These are phyloP conservation scores for Matsumyia berberina DNA, from an alignment of 2,888 invertebrate species.

Conservation along the genomic window DNA sequence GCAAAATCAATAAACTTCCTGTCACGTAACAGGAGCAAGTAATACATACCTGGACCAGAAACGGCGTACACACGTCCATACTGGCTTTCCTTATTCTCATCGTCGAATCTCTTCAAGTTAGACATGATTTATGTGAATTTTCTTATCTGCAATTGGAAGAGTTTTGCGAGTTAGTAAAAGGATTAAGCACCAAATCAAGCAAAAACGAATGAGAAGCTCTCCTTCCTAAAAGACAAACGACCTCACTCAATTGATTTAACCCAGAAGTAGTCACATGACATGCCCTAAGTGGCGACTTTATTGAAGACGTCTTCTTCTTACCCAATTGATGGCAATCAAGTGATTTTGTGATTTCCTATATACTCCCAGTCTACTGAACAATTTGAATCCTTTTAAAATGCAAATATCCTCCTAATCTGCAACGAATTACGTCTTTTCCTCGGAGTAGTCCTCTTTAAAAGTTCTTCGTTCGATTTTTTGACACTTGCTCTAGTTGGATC, in stretches of 20 bases:
- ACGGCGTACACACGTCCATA: slow-evolving; percentile 98
- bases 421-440: slow-evolving; percentile 41
- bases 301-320: slow-evolving; percentile 43
- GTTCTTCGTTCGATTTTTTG: slow-evolving; percentile 29
- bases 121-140: slow-evolving; percentile 77
- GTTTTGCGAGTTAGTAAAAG: background rate
- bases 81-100: slow-evolving; percentile 92
- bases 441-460: background rate
- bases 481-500: slow-evolving; percentile 47
- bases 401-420: background rate
- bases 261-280: slow-evolving; percentile 68
- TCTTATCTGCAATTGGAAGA: slow-evolving; percentile 44
- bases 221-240: slow-evolving; percentile 45
- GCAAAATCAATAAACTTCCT: slow-evolving; percentile 52
- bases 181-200: background rate
- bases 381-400: slow-evolving; percentile 6
- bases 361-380: background rate
- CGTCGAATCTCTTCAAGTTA: slow-evolving; percentile 82
- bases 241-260: slow-evolving; percentile 74
- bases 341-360: slow-evolving; percentile 18
- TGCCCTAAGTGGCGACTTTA: slow-evolving; percentile 14
- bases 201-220: slow-evolving; percentile 24
- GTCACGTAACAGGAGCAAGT: slow-evolving; percentile 11
- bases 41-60: slow-evolving; percentile 94
- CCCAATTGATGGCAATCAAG: slow-evolving; percentile 49